phyloP scores from a whole-genome alignment of 1,140 invertebrate species.

The Apis laboriosa region DNA sequence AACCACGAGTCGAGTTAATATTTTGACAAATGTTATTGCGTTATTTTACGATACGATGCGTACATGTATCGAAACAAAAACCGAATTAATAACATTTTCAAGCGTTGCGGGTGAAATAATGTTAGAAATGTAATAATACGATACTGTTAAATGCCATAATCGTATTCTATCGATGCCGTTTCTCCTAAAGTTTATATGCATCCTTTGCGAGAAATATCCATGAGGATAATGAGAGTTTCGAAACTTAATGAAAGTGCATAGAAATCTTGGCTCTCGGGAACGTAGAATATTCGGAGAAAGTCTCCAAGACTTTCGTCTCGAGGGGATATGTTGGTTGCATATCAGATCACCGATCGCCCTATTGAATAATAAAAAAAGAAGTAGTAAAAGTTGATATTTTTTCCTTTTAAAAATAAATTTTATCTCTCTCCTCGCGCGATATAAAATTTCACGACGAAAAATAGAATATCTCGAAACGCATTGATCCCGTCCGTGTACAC shows the following conservation, averaged over 20 bases:
- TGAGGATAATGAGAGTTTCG: background rate
- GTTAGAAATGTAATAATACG: too few species aligned
- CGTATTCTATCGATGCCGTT: background rate
- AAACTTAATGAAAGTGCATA: conserved; percentile 1
- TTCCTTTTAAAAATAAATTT: too few species aligned
- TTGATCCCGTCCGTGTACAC: background rate
- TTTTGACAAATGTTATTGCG: too few species aligned
- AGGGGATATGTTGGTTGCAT: background rate
- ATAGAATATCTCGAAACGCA: background rate
- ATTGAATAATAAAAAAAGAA: too few species aligned
- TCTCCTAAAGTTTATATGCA: background rate
- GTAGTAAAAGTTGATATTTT: too few species aligned
- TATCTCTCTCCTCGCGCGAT: background rate
- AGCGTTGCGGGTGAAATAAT: too few species aligned
- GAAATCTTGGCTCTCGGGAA: background rate
- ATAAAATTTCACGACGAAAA: background rate
- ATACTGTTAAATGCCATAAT: background rate
- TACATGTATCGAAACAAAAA: too few species aligned
- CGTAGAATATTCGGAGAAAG: background rate
- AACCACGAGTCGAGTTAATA: too few species aligned
- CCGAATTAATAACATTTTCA: too few species aligned
- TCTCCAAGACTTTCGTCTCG: background rate
- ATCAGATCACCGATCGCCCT: background rate
- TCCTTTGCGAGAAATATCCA: background rate
- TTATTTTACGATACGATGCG: too few species aligned